Conservation (phyloP, 2,888 invertebrate species). For the Brachynemurus nebulosus region DNA sequence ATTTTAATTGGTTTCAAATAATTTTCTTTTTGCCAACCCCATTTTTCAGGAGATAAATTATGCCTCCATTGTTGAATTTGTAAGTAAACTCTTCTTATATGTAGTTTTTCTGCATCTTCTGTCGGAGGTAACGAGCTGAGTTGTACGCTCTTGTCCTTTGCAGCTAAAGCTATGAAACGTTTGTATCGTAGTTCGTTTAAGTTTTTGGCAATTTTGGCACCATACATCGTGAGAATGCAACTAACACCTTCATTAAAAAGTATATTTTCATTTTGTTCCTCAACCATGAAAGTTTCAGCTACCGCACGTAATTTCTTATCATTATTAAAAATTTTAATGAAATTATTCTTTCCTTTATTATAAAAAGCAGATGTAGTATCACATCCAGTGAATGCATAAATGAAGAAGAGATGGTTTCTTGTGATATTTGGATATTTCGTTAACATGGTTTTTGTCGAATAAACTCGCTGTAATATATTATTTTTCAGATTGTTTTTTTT, state of each 20-base stretch:
- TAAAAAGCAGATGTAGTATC: slow-evolving; percentile 15
- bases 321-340: slow-evolving; percentile 14
- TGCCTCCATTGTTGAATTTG: slow-evolving; percentile 5
- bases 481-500: slow-evolving; percentile 13
- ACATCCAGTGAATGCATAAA: slow-evolving; percentile 16
- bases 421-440: slow-evolving; percentile 8
- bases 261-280: slow-evolving; percentile 15
- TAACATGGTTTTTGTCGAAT: slow-evolving; percentile 12
- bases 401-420: slow-evolving; percentile 10
- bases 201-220: slow-evolving; percentile 14
- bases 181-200: slow-evolving; percentile 10
- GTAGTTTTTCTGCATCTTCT: slow-evolving; percentile 13
- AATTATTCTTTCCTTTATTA: slow-evolving; percentile 14
- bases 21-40: slow-evolving; percentile 6
- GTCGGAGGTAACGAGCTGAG: slow-evolving; percentile 12
- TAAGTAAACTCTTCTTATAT: slow-evolving; percentile 4
- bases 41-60: slow-evolving; percentile 10
- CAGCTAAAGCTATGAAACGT: slow-evolving; percentile 15
- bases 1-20: slow-evolving; percentile 11
- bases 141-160: slow-evolving; percentile 13
- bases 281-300: slow-evolving; percentile 14
- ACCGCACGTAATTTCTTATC: slow-evolving; percentile 14
- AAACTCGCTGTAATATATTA: slow-evolving; percentile 12
- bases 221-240: slow-evolving; percentile 15
- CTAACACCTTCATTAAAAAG: slow-evolving; percentile 14